These are phyloP conservation scores for Crocodylus rhombifer DNA, from an alignment of 2,797 vertebrate species.

Conservation along the genomic window DNA sequence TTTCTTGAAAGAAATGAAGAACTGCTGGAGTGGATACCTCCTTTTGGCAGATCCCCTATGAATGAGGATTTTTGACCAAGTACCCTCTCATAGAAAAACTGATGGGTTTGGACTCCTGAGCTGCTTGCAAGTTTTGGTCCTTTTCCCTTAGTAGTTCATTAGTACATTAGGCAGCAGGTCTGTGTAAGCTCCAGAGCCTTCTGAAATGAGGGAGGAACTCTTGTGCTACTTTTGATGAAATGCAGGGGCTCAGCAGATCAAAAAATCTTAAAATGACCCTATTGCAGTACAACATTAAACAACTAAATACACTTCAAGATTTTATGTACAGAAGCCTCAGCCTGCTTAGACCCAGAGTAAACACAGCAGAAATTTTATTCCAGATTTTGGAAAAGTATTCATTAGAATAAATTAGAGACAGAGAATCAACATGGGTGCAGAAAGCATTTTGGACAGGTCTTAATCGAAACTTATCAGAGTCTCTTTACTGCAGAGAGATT, in stretches of 20 bases:
- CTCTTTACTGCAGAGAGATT: too few species aligned
- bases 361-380: neutral
- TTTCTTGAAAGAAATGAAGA: too few species aligned
- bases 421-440: too few species aligned
- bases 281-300: neutral
- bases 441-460: too few species aligned
- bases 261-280: neutral
- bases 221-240: too few species aligned
- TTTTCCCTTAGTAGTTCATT: neutral
- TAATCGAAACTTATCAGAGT: too few species aligned
- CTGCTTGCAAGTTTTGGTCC: neutral
- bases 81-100: neutral
- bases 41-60: too few species aligned
- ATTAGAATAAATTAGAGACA: neutral
- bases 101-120: neutral
- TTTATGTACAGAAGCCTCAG: neutral
- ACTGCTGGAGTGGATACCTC: too few species aligned
- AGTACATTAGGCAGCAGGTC: neutral
- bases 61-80: too few species aligned
- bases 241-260: neutral
- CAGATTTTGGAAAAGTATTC: neutral
- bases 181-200: neutral
- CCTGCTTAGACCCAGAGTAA: accelerated
- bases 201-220: neutral
- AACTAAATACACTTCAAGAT: neutral